A percentile compares a stretch with the other conserved stretches of the same genome.
Conservation (phyloP, 2,113 vertebrate species). For the Thalassoma bifasciatum region DNA sequence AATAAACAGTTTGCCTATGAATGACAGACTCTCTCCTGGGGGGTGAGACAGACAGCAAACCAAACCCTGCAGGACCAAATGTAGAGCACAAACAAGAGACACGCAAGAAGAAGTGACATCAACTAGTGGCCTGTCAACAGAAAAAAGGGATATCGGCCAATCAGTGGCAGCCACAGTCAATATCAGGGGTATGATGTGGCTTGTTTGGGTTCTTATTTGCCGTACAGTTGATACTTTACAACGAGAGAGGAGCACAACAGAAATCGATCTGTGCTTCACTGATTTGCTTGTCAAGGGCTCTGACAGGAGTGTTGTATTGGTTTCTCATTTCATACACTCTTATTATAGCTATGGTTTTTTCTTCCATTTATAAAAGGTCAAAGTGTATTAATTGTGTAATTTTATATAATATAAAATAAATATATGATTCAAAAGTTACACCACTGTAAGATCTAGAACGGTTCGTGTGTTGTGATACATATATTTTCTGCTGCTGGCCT, state of each 20-base stretch:
- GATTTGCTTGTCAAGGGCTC: constrained; percentile 2
- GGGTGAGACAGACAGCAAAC: constrained; percentile 40
- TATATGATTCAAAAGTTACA: too few relatives aligned
- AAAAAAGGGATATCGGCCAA: constrained; percentile 11
- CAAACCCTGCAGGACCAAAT: constrained; percentile 28
- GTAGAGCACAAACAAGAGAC: constrained; percentile 25
- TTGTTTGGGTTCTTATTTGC: constrained; percentile 14
- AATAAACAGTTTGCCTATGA: constrained; percentile 69
- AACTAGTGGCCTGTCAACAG: constrained; percentile 11
- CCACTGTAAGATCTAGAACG: too few relatives aligned
- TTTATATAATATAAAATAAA: too few relatives aligned
- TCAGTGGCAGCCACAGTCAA: not conserved
- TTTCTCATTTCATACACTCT: not conserved
- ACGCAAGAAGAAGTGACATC: constrained; percentile 4
- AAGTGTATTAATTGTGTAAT: not conserved
- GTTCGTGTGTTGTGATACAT: too few relatives aligned
- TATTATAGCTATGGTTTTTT: not conserved
- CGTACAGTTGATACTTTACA: constrained; percentile 6
- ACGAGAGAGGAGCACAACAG: not conserved
- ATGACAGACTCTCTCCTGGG: constrained; percentile 59
- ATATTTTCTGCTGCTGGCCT: too few relatives aligned
- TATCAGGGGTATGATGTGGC: not conserved
- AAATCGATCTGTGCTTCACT: constrained; percentile 4
- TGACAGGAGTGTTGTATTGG: constrained; percentile 9
- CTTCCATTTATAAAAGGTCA: not conserved